phyloP scores from a whole-genome alignment of 2,888 invertebrate genomes.

The Sphaerophoria taeniata region DNA sequence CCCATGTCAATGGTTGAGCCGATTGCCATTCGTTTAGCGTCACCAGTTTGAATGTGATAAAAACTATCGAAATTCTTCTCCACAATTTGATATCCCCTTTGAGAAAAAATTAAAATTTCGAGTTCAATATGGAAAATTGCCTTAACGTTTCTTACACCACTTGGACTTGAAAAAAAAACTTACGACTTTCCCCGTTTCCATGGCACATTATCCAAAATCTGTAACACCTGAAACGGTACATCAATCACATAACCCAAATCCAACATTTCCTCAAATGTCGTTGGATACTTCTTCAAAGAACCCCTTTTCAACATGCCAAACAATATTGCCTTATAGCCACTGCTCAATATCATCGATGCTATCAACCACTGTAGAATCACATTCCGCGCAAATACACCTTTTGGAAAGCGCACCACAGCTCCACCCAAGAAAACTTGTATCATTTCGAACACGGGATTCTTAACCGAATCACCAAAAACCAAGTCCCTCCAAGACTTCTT shows the following conservation, averaged over 20 bases:
- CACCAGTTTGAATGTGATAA: no score
- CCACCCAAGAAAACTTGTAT: slow-evolving; percentile 52
- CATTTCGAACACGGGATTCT: slow-evolving; percentile 57
- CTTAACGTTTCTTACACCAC: no score
- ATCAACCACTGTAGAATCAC: no score
- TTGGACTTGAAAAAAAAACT: slow-evolving; percentile 2
- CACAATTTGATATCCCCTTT: slow-evolving; percentile 40
- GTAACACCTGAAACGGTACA: slow-evolving; percentile 43
- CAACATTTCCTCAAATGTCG: slow-evolving; percentile 50
- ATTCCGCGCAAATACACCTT: slow-evolving; percentile 14
- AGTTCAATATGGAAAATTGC: background rate
- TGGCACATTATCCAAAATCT: slow-evolving; percentile 48
- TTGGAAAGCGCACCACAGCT: slow-evolving; percentile 35
- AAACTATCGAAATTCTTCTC: no score
- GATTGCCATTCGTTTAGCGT: no score
- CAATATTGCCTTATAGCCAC: no score
- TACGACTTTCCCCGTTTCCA: slow-evolving; percentile 35
- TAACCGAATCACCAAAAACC: slow-evolving; percentile 47
- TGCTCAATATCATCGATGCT: no score
- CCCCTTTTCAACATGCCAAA: no score
- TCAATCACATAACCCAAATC: slow-evolving; percentile 43
- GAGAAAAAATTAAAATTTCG: background rate
- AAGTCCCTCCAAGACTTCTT: slow-evolving; percentile 24
- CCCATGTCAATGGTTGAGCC: no score
- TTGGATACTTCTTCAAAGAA: slow-evolving; percentile 43